These are phyloP conservation scores for Phalacrocorax carbo DNA, from an alignment of 2,113 vertebrate species.

Conservation along the genomic window DNA sequence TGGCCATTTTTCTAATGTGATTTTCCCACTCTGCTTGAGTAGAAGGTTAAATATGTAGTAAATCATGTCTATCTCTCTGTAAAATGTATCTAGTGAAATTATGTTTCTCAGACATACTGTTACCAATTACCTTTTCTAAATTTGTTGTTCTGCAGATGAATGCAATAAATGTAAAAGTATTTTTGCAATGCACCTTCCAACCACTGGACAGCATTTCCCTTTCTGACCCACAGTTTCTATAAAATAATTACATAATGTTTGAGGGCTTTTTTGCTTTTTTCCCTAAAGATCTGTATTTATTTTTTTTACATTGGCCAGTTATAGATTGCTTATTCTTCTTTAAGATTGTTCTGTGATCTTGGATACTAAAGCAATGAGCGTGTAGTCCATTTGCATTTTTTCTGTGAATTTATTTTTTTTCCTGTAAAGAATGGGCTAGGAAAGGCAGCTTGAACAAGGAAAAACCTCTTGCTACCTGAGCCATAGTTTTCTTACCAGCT, in stretches of 20 bases:
- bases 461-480: constrained; percentile 57
- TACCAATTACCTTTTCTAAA: background rate
- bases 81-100: constrained; percentile 35
- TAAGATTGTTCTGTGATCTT: constrained; percentile 5
- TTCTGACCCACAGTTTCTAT: background rate
- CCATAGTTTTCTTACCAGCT: constrained; percentile 40
- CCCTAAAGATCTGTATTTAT: constrained; percentile 39
- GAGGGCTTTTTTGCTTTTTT: constrained; percentile 29
- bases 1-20: background rate
- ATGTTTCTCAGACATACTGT: constrained; percentile 61
- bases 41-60: constrained; percentile 60
- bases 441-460: constrained; percentile 41
- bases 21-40: constrained; percentile 67
- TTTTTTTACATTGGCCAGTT: constrained; percentile 65
- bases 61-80: constrained; percentile 33
- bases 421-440: background rate
- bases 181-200: constrained; percentile 33
- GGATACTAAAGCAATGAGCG: background rate
- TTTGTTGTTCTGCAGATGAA: background rate
- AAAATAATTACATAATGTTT: background rate
- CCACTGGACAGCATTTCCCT: background rate
- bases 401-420: background rate
- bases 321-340: background rate
- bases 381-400: background rate
- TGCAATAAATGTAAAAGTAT: background rate